Conservation (phyloP, 2,797 vertebrate species). For the Sebastes trivittatus region DNA sequence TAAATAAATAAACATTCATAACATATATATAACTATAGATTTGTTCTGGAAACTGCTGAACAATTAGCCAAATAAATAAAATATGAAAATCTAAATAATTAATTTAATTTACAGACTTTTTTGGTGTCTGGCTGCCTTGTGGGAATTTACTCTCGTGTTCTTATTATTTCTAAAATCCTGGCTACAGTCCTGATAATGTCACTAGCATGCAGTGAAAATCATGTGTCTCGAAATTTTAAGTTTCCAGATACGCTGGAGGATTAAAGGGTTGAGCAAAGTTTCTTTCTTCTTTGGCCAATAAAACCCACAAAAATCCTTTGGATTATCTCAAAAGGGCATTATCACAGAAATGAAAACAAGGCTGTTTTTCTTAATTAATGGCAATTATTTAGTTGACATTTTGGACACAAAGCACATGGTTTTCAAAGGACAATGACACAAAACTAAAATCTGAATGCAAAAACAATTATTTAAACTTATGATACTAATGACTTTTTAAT, state of each 20-base stretch:
- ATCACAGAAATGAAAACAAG: neutral
- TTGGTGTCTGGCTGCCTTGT: neutral
- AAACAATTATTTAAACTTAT: neutral
- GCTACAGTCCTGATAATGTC: neutral
- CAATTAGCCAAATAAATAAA: neutral
- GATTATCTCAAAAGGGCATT: neutral
- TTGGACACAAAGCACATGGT: neutral
- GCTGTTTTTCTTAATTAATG: neutral
- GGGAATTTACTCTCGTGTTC: neutral
- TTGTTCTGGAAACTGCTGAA: neutral
- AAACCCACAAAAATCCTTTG: slow-evolving; percentile 2
- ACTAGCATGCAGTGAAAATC: neutral
- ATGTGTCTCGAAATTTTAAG: neutral
- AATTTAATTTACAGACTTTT: neutral
- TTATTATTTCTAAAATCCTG: neutral
- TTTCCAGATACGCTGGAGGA: neutral
- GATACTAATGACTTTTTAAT: neutral
- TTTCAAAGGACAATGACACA: neutral
- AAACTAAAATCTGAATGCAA: neutral
- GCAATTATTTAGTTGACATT: neutral
- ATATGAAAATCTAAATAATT: neutral
- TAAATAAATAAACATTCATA: neutral
- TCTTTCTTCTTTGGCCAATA: slow-evolving; percentile 3
- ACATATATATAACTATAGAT: neutral
- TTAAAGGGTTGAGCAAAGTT: neutral